Evolutionary conservation across 2,888 invertebrate species (phyloP), one percentile per base, ranked within the genome.

Genomic region (Pollenia angustigena): DNA sequence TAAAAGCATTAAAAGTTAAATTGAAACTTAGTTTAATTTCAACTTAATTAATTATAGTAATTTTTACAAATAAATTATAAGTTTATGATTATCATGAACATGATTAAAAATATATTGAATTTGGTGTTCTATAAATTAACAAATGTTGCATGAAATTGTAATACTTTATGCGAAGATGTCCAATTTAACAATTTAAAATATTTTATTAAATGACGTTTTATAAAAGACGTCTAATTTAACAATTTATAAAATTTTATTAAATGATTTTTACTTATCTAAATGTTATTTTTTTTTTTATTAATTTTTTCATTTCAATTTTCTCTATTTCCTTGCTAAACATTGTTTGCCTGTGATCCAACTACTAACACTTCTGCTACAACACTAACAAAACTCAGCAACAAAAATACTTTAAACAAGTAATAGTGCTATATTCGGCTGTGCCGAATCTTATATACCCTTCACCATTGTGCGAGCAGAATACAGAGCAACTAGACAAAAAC

Each of bases 301-400:
- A 78, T 85, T 76, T 62, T 32, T 18, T 11, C 66, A 4, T 32
- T 32, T 32, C 2, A 2, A 32, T 4, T 18, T 18, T 18, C 18
- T 18, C 58, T 72, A 44, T 75, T 62, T 86, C 68, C 75, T 54
- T 74, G 48, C 69, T 85, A 46, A 52, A 72, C 72, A 68, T 71
- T 74, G 62, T 60, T 68, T 74, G 50, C 46, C 52, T 56, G 54
- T 48, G 23, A 66, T 76, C 71, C 74, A 60, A 75, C 66, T 72
- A 56, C 72, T 32, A 32, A 2, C 2, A 32, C 32, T 32, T 32
- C 32, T 50, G 11, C 56, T n/a, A 16, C 58, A 69, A 18, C 58
- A 69, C 75, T 76, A 76, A 82, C 82, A 58, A 69, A 76, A 82
- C 60, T 81, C 58, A 60, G 62, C 62, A 62, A 56, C 12, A 69